These are phyloP conservation scores for Pocillopora grandis DNA, from an alignment of 92 coral and sea anemone species.

Conservation along the genomic window DNA sequence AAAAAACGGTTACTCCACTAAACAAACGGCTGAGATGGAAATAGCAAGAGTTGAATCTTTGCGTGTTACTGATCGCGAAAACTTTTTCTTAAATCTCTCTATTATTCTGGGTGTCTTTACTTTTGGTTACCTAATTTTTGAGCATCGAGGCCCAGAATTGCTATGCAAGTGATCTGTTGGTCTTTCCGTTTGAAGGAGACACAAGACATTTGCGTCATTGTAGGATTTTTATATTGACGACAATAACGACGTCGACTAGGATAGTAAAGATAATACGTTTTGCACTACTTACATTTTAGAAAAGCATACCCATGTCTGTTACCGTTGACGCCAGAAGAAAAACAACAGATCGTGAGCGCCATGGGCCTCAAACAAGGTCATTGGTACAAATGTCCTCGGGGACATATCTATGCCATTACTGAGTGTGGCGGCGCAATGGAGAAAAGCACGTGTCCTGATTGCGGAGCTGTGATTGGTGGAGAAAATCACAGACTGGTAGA, in stretches of 20 bases:
- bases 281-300: not conserved
- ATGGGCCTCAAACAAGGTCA: slow-evolving; percentile 71
- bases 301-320: slow-evolving; percentile 1
- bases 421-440: slow-evolving; percentile 88
- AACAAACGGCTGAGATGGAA: too few relatives aligned
- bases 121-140: too few relatives aligned
- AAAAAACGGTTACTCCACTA: too few relatives aligned
- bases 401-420: slow-evolving; percentile 79
- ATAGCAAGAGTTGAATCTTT: too few relatives aligned
- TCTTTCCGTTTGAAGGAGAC: too few relatives aligned
- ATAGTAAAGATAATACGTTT: not conserved
- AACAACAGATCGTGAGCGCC: slow-evolving; percentile 66
- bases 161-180: too few relatives aligned
- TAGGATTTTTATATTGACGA: too few relatives aligned
- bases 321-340: slow-evolving; percentile 69
- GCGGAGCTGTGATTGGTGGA: slow-evolving; percentile 79
- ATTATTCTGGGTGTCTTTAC: too few relatives aligned
- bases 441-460: slow-evolving; percentile 77
- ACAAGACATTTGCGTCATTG: too few relatives aligned
- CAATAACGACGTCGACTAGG: not conserved
- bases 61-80: too few relatives aligned
- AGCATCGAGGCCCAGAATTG: too few relatives aligned
- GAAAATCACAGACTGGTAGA: slow-evolving; percentile 52
- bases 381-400: slow-evolving; percentile 78
- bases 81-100: too few relatives aligned